These are phyloP conservation scores for Tricholaema leucomelas DNA, from an alignment of 2,113 vertebrate genomes.

Conservation along the genomic window DNA sequence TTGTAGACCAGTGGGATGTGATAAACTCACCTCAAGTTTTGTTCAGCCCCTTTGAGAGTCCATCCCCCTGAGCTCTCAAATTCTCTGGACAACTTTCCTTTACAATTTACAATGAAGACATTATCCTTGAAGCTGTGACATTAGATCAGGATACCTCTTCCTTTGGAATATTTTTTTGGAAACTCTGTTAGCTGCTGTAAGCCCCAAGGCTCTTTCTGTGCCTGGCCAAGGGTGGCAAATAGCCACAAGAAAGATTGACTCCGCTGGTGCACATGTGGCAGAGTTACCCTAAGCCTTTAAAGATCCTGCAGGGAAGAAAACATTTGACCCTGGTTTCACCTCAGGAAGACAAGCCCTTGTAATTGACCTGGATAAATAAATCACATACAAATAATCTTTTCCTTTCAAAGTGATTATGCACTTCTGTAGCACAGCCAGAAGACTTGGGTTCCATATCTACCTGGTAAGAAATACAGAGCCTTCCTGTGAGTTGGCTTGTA, in stretches of 20 bases:
- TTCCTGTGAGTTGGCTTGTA: background rate
- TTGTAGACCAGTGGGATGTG: no score
- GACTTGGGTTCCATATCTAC: background rate
- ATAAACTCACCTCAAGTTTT: no score
- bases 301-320: background rate
- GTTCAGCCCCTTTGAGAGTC: no score
- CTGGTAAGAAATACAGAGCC: background rate
- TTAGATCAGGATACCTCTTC: background rate
- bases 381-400: background rate
- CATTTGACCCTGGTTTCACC: background rate
- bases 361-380: background rate
- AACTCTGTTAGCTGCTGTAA: background rate
- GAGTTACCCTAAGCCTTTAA: background rate
- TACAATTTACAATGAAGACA: no score
- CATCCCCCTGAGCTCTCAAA: no score
- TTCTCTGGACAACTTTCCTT: no score
- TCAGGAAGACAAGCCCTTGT: background rate
- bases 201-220: background rate
- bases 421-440: background rate
- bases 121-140: no score
- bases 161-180: background rate
- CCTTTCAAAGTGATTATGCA: background rate
- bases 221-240: background rate
- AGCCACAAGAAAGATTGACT: background rate
- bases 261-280: fast-evolving